A percentile compares a stretch with the other conserved stretches of the same genome.
phyloP scores from a whole-genome alignment of 2,888 invertebrate species.

The Thecophora atra region DNA sequence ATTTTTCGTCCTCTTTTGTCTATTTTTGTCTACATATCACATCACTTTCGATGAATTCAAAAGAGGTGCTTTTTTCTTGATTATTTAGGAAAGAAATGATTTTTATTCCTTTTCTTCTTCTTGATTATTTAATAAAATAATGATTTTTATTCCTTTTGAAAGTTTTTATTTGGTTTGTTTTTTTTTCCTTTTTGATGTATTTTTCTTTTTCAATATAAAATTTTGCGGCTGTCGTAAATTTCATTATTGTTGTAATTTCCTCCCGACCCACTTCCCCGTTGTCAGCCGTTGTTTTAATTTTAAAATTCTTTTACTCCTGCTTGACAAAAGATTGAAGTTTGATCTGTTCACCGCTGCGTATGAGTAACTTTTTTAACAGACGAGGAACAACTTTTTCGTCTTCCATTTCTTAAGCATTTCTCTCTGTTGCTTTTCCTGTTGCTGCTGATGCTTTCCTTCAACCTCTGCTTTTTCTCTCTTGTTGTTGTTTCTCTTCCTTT shows the following conservation, averaged over 20 bases:
- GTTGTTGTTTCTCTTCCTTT: neutral
- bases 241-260: too few relatives aligned
- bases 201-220: too few relatives aligned
- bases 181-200: too few relatives aligned
- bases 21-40: too few relatives aligned
- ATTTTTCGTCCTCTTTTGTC: too few relatives aligned
- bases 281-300: too few relatives aligned
- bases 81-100: too few relatives aligned
- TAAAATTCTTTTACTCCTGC: neutral
- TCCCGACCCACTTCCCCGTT: too few relatives aligned
- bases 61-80: neutral
- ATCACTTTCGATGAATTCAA: too few relatives aligned
- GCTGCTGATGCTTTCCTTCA: neutral
- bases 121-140: neutral
- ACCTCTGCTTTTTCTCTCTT: neutral
- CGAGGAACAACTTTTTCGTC: neutral
- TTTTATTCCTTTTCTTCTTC: neutral
- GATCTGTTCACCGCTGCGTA: conserved; percentile 23
- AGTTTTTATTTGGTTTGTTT: too few relatives aligned
- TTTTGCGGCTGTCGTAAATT: too few relatives aligned
- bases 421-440: neutral
- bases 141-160: neutral
- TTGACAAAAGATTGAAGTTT: neutral
- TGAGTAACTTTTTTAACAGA: conserved; percentile 13
- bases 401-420: neutral